These are phyloP conservation scores for Campopleginae sp. DNA, from an alignment of 2,888 invertebrate genomes.

Conservation along the genomic window DNA sequence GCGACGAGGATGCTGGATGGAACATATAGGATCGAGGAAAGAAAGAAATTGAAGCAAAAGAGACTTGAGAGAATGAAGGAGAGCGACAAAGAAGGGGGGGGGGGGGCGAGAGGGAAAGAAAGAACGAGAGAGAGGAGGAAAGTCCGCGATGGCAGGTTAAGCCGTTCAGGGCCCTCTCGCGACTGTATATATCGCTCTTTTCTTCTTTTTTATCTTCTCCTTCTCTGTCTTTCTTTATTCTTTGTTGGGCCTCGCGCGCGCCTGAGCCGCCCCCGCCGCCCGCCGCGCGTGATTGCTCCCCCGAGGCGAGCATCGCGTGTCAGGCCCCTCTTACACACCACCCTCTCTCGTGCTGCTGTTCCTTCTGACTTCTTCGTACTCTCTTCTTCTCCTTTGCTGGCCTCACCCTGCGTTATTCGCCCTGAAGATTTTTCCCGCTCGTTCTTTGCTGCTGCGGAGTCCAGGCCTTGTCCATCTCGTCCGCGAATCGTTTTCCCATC, in stretches of 20 bases:
- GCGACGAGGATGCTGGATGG: constrained; percentile 55
- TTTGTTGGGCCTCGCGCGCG: constrained; percentile 67
- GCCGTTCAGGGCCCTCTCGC: constrained; percentile 59
- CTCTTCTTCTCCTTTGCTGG: constrained; percentile 48
- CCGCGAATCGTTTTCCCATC: no score
- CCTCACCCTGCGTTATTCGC: constrained; percentile 53
- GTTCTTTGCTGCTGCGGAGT: constrained; percentile 52
- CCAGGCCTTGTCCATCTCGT: no score
- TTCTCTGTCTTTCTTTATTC: constrained; percentile 42
- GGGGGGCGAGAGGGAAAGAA: constrained; percentile 35
- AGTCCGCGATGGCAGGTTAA: constrained; percentile 56
- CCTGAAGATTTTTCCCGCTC: constrained; percentile 55
- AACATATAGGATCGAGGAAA: constrained; percentile 59
- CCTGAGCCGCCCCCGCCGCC: constrained; percentile 82
- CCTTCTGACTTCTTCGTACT: constrained; percentile 69
- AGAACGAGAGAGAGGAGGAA: constrained; percentile 43
- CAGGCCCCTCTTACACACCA: constrained; percentile 82
- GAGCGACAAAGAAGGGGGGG: constrained; percentile 55
- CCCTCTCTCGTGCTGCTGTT: constrained; percentile 74
- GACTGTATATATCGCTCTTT: constrained; percentile 50
- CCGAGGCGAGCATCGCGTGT: constrained; percentile 83
- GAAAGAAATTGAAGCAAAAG: constrained; percentile 54
- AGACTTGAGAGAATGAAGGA: constrained; percentile 48
- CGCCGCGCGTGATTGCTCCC: constrained; percentile 83
- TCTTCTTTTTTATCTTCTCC: constrained; percentile 34